Conservation (phyloP, 92 coral and sea anemone genomes). For the Umimayanthus kanabou region DNA sequence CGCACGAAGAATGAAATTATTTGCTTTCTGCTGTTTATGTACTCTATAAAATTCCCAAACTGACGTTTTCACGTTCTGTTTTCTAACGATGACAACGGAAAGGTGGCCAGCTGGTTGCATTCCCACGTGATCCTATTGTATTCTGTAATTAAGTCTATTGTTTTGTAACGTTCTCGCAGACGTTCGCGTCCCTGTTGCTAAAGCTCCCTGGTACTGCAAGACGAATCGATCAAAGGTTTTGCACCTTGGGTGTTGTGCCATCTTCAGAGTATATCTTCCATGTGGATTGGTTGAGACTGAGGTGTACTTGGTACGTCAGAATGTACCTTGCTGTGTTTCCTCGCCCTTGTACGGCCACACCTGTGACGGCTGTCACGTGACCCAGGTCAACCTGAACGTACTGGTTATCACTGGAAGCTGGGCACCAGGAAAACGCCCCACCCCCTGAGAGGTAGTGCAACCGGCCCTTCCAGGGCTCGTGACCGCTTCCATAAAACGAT, state of each 20-base stretch:
- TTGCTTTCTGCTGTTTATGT: too few species aligned
- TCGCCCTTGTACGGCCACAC: constrained; percentile 3
- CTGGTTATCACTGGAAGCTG: not conserved
- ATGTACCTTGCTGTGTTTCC: not conserved
- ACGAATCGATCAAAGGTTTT: not conserved
- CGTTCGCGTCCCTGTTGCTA: too few species aligned
- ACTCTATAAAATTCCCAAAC: too few species aligned
- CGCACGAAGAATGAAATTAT: too few species aligned
- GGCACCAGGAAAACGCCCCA: not conserved
- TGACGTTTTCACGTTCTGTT: too few species aligned
- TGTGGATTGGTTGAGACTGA: not conserved
- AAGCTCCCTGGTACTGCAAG: too few species aligned
- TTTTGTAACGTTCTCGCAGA: too few species aligned
- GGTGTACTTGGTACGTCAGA: not conserved
- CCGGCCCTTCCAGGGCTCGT: not conserved
- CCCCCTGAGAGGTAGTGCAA: constrained; percentile 1
- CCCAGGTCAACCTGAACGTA: not conserved
- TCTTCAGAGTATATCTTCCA: not conserved
- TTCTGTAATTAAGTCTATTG: too few species aligned
- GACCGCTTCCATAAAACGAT: not conserved
- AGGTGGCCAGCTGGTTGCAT: too few species aligned
- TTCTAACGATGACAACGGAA: too few species aligned
- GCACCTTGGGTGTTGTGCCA: not conserved
- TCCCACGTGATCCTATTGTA: too few species aligned
- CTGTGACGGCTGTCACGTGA: constrained; percentile 5